Evolutionary conservation across 1,140 invertebrate genomes (phyloP).

Genomic region (Nephila pilipes): DNA sequence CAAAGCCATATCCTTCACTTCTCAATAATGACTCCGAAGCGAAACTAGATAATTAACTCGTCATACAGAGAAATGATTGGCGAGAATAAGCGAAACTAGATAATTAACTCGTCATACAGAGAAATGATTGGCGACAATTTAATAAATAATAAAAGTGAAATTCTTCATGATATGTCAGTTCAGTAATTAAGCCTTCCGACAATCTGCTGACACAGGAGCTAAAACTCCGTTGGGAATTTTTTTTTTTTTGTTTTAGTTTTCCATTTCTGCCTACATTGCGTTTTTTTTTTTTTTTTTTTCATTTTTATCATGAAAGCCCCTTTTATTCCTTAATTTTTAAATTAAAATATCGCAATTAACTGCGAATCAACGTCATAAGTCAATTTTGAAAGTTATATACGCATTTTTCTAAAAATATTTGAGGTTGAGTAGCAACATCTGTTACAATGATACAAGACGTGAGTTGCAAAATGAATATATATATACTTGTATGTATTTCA

Average conservation of each 20-base stretch:
- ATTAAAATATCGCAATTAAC: constrained; percentile 49
- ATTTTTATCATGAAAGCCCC: neutral
- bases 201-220: constrained; percentile 43
- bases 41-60: constrained; percentile 44
- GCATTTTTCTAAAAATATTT: constrained; percentile 16
- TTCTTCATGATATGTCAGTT: neutral
- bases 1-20: neutral
- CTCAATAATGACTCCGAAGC: neutral
- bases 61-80: constrained; percentile 22
- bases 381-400: neutral
- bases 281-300: neutral
- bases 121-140: constrained; percentile 6
- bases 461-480: no score
- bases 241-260: neutral
- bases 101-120: constrained; percentile 45
- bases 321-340: neutral
- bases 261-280: neutral
- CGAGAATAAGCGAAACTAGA: neutral
- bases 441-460: neutral
- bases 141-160: constrained; percentile 45
- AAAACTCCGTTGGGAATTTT: neutral
- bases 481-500: no score
- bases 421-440: neutral
- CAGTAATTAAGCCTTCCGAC: constrained; percentile 40
- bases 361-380: neutral